phyloP scores from a whole-genome alignment of 1,140 invertebrate species.

The Lepidurus packardi region DNA sequence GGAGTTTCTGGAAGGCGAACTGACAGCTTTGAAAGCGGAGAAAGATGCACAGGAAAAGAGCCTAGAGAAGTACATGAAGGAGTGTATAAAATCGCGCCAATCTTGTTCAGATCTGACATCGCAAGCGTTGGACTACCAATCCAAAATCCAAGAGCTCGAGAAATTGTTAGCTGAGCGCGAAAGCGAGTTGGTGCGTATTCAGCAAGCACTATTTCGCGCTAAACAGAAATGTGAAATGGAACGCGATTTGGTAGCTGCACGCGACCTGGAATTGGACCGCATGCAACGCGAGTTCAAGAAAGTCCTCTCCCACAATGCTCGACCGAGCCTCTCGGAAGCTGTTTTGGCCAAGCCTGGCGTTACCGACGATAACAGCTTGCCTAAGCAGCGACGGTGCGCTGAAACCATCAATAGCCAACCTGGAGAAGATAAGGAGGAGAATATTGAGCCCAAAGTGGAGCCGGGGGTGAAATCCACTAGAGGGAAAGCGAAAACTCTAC shows the following conservation, averaged over 20 bases:
- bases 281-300: not conserved
- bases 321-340: not conserved
- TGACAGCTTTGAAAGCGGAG: not conserved
- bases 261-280: not conserved
- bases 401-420: not conserved
- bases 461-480: not conserved
- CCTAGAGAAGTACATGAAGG: not conserved
- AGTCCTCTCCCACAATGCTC: not conserved
- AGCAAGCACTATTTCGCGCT: not conserved
- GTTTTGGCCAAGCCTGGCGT: not conserved
- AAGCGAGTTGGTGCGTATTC: not conserved
- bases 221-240: not conserved
- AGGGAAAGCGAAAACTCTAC: not conserved
- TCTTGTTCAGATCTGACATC: not conserved
- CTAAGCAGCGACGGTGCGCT: not conserved
- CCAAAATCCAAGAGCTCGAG: not conserved
- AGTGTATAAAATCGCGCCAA: not conserved
- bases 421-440: not conserved
- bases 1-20: not conserved
- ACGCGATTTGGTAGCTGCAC: not conserved
- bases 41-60: not conserved
- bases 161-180: not conserved
- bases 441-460: not conserved
- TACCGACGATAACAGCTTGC: not conserved
- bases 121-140: not conserved